These are phyloP conservation scores for Lasiommata megera DNA, from an alignment of 2,888 invertebrate species.

Conservation along the genomic window DNA sequence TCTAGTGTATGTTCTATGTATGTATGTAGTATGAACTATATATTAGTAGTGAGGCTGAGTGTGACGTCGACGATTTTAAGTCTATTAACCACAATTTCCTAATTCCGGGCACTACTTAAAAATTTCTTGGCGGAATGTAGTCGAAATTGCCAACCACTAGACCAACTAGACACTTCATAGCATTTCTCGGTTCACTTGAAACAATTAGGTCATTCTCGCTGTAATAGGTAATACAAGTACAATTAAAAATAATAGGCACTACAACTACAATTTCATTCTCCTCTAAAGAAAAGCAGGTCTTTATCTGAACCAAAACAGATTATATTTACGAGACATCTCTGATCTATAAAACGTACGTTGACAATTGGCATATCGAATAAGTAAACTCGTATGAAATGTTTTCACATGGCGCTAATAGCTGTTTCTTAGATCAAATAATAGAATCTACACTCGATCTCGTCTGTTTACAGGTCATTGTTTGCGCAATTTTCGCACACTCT, in stretches of 20 bases:
- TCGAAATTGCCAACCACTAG: too few relatives aligned
- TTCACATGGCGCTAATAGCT: constrained; percentile 4
- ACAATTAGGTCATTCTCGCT: too few relatives aligned
- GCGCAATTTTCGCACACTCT: constrained; percentile 35
- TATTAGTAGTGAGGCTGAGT: too few relatives aligned
- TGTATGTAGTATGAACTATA: too few relatives aligned
- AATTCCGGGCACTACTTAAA: too few relatives aligned
- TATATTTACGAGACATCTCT: not conserved
- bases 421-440: constrained; percentile 14
- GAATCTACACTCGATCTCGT: constrained; percentile 25
- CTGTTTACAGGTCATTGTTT: constrained; percentile 33
- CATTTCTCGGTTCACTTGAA: too few relatives aligned
- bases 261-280: not conserved
- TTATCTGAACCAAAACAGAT: not conserved
- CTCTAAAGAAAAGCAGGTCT: not conserved
- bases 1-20: too few relatives aligned
- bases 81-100: too few relatives aligned
- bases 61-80: too few relatives aligned
- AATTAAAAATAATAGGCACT: not conserved
- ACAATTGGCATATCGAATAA: not conserved
- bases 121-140: too few relatives aligned
- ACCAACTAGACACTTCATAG: too few relatives aligned
- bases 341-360: not conserved
- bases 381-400: constrained; percentile 1
- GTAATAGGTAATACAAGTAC: too few relatives aligned